These are phyloP conservation scores for Ranitomeya variabilis DNA, from an alignment of 2,113 vertebrate genomes.

Conservation along the genomic window DNA sequence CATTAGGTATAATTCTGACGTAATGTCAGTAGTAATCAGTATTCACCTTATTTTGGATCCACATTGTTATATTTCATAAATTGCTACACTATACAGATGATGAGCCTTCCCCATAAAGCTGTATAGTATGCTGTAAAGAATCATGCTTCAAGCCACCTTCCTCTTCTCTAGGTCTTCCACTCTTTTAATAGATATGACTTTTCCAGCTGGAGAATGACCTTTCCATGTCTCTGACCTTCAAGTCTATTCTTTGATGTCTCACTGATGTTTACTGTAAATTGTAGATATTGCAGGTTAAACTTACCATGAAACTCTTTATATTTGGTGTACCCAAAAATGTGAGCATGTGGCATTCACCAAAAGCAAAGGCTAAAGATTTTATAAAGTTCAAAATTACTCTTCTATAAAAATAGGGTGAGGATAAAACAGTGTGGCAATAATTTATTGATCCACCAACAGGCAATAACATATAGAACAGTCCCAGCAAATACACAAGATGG, in stretches of 20 bases:
- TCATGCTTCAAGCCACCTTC: background rate
- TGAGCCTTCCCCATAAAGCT: background rate
- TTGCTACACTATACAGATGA: background rate
- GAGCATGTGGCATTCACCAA: background rate
- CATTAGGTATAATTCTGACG: too few species aligned
- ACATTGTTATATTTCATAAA: too few species aligned
- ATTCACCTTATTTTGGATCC: too few species aligned
- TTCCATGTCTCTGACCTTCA: background rate
- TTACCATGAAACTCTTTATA: background rate
- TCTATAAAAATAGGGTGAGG: background rate
- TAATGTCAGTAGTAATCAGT: too few species aligned
- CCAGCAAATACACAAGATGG: too few species aligned
- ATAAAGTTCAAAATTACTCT: background rate
- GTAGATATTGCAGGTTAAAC: background rate
- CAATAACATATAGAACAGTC: too few species aligned
- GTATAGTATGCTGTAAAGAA: background rate
- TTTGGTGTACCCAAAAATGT: background rate
- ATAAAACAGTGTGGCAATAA: too few species aligned
- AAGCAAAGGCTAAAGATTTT: background rate
- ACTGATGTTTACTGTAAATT: background rate
- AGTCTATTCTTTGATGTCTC: background rate
- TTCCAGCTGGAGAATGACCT: background rate
- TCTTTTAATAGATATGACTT: background rate
- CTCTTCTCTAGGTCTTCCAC: background rate
- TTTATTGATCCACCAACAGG: too few species aligned